phyloP scores from a whole-genome alignment of 1,140 invertebrate genomes.

The Camponotus floridanus region DNA sequence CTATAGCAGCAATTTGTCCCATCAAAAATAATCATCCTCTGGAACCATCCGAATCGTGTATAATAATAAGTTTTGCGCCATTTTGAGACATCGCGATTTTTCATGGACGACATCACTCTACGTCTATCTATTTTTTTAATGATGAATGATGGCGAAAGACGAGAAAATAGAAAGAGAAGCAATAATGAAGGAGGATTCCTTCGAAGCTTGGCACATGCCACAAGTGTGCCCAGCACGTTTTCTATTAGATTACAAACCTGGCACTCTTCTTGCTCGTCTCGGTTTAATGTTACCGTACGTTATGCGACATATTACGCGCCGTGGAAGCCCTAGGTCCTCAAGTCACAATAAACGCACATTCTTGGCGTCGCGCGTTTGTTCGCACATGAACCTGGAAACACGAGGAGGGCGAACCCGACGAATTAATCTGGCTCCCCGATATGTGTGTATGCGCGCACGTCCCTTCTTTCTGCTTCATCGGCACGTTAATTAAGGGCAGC shows the following conservation, averaged over 20 bases:
- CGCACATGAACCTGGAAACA: slow-evolving; percentile 74
- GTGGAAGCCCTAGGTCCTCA: slow-evolving; percentile 71
- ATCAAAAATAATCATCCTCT: neutral
- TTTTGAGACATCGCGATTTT: neutral
- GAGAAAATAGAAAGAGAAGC: slow-evolving; percentile 15
- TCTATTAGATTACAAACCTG: slow-evolving; percentile 81
- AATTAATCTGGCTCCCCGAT: slow-evolving; percentile 71
- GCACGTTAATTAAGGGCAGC: slow-evolving; percentile 71
- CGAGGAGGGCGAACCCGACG: slow-evolving; percentile 59
- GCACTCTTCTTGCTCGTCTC: slow-evolving; percentile 65
- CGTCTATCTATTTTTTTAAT: slow-evolving; percentile 15
- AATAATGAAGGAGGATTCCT: slow-evolving; percentile 14
- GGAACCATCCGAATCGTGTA: neutral
- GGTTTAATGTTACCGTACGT: slow-evolving; percentile 78
- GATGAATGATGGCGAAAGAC: neutral
- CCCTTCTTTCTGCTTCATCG: slow-evolving; percentile 66
- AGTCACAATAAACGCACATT: slow-evolving; percentile 75
- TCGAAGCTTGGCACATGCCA: slow-evolving; percentile 81
- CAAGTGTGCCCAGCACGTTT: slow-evolving; percentile 81
- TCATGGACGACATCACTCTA: neutral
- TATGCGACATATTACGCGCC: slow-evolving; percentile 67
- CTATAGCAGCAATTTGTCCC: neutral
- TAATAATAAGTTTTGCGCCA: slow-evolving; percentile 19
- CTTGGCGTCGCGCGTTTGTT: slow-evolving; percentile 70
- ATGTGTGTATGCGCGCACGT: neutral